A percentile compares a stretch with the other conserved stretches of the same genome.
These are phyloP conservation scores for Odobenus rosmarus DNA, from an alignment of 2,113 vertebrate species.

Conservation along the genomic window DNA sequence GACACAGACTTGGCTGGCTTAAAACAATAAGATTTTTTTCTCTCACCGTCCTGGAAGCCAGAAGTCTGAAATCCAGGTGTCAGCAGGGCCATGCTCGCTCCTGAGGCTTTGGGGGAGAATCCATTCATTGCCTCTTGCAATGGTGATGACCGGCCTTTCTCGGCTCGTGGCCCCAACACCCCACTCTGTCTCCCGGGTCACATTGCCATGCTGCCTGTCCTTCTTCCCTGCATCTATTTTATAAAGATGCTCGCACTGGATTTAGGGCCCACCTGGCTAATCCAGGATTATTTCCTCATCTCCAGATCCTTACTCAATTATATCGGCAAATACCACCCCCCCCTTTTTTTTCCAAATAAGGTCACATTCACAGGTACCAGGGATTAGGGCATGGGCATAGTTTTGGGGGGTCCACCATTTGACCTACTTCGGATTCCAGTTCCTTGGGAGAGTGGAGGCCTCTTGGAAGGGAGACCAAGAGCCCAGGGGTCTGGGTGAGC, in stretches of 20 bases:
- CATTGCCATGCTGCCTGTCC: not conserved
- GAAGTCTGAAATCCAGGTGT: not conserved
- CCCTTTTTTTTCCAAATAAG: not conserved
- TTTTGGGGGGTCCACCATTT: not conserved
- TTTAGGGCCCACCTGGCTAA: not conserved
- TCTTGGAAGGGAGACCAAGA: not conserved
- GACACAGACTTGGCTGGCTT: not conserved
- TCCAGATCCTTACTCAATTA: not conserved
- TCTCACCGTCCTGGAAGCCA: not conserved
- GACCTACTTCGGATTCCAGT: not conserved
- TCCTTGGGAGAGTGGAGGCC: not conserved
- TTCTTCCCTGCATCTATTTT: not conserved
- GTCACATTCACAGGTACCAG: not conserved
- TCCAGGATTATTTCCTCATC: not conserved
- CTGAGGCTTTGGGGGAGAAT: not conserved
- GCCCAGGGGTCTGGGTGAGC: not conserved
- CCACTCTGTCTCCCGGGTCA: not conserved
- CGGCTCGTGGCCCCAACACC: not conserved
- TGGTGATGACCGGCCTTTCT: not conserved
- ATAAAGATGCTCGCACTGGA: not conserved
- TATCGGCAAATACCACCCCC: not conserved
- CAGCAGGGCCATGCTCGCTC: accelerated
- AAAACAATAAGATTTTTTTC: not conserved
- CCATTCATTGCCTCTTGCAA: not conserved
- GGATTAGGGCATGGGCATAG: not conserved